phyloP scores from a whole-genome alignment of 2,888 invertebrate genomes.

The Amblyjoppa proteus region DNA sequence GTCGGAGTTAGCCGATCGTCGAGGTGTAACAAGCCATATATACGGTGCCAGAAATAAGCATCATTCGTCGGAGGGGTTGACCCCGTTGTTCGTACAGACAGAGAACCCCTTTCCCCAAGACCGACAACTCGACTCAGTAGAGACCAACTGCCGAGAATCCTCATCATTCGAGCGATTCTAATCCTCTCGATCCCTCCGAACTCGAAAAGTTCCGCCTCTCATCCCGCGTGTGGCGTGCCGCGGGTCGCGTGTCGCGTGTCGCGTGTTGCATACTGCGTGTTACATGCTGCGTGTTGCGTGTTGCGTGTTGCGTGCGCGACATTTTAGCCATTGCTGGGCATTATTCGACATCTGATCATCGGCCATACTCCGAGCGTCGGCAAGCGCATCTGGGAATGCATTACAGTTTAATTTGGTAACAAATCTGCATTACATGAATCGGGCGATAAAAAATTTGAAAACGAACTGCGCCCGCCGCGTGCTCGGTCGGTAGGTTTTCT shows the following conservation, averaged over 20 bases:
- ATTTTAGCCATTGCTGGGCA: no score
- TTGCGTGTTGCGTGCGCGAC: no score
- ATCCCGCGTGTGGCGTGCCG: neutral
- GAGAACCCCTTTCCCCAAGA: neutral
- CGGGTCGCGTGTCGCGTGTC: neutral
- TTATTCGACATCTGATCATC: no score
- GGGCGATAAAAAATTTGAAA: no score
- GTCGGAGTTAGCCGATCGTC: slow-evolving; percentile 26
- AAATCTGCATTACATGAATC: no score
- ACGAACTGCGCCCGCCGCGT: no score
- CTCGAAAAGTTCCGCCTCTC: neutral
- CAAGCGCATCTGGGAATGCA: no score
- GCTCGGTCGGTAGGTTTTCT: no score
- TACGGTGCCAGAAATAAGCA: slow-evolving; percentile 54
- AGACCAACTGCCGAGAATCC: slow-evolving; percentile 1
- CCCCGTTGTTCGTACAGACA: slow-evolving; percentile 23
- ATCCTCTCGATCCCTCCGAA: neutral
- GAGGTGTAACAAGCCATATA: slow-evolving; percentile 46
- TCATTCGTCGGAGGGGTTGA: slow-evolving; percentile 41
- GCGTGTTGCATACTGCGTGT: no score
- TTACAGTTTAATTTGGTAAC: no score
- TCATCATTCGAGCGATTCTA: neutral
- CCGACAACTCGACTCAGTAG: slow-evolving; percentile 22
- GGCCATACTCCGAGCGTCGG: no score
- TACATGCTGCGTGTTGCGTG: no score